Conservation (phyloP, 1,140 invertebrate genomes). For the Tetragonula clypearis region DNA sequence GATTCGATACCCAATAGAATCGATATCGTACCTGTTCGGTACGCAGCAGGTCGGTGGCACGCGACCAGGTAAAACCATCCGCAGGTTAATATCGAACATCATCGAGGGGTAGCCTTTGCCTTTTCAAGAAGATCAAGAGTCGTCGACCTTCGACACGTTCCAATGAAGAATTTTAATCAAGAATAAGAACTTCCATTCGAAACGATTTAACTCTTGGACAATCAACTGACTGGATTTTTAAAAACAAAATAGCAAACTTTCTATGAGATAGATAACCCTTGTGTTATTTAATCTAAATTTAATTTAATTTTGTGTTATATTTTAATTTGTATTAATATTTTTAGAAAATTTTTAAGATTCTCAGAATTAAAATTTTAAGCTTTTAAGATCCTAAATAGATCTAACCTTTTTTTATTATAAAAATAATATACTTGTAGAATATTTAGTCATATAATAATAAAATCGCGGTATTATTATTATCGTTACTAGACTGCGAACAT, state of each 20-base stretch:
- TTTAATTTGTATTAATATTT: background rate
- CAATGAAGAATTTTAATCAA: background rate
- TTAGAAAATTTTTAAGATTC: background rate
- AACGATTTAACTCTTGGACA: background rate
- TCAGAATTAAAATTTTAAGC: too few relatives aligned
- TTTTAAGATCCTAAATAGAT: background rate
- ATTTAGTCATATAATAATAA: background rate
- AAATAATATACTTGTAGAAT: background rate
- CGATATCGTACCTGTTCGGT: slow-evolving; percentile 64
- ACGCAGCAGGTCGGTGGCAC: slow-evolving; percentile 69
- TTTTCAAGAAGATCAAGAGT: slow-evolving; percentile 50
- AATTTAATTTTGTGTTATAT: background rate
- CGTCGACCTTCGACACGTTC: slow-evolving; percentile 40
- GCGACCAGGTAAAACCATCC: slow-evolving; percentile 60
- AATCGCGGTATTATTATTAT: background rate
- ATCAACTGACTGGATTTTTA: background rate
- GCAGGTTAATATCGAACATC: slow-evolving; percentile 58
- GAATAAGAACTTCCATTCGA: too few relatives aligned
- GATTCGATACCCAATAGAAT: slow-evolving; percentile 70
- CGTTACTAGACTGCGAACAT: too few relatives aligned
- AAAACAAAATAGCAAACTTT: background rate
- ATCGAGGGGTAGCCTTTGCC: slow-evolving; percentile 29
- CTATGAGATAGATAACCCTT: background rate
- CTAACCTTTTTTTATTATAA: background rate
- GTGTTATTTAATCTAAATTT: background rate